Evolutionary conservation across 2,113 vertebrate genomes (phyloP).

Genomic region (Geothlypis trichas): DNA sequence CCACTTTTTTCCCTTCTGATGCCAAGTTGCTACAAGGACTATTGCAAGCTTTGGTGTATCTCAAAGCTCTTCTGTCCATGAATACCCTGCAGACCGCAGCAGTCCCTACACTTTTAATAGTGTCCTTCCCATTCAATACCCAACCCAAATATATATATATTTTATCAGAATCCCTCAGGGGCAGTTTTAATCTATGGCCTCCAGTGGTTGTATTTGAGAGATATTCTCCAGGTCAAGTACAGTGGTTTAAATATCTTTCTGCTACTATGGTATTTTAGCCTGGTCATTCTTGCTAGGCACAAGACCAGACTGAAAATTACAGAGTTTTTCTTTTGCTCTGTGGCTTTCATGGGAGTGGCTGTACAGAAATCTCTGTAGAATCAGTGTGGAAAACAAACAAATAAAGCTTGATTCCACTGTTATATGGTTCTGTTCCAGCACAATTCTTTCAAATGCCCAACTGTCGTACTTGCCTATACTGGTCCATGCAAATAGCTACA

Average conservation of each 20-base stretch:
- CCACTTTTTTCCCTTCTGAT: neutral
- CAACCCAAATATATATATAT: neutral
- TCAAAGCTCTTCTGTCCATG: neutral
- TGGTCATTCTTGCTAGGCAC: neutral
- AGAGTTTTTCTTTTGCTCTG: neutral
- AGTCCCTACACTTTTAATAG: neutral
- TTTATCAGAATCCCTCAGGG: neutral
- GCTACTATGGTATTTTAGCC: neutral
- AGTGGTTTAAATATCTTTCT: neutral
- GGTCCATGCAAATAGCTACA: neutral
- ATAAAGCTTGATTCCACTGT: neutral
- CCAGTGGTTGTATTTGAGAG: neutral
- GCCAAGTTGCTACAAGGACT: neutral
- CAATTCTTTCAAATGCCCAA: neutral
- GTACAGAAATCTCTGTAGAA: neutral
- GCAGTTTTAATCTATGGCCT: neutral
- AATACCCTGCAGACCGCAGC: neutral
- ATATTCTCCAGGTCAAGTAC: neutral
- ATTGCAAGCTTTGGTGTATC: neutral
- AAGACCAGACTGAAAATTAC: neutral
- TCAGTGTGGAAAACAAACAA: neutral
- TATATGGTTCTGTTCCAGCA: neutral
- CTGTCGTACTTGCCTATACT: neutral
- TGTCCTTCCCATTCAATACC: neutral
- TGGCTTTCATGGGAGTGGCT: neutral